phyloP scores from a whole-genome alignment of 2,113 vertebrate species.

The Atrichornis clamosus region DNA sequence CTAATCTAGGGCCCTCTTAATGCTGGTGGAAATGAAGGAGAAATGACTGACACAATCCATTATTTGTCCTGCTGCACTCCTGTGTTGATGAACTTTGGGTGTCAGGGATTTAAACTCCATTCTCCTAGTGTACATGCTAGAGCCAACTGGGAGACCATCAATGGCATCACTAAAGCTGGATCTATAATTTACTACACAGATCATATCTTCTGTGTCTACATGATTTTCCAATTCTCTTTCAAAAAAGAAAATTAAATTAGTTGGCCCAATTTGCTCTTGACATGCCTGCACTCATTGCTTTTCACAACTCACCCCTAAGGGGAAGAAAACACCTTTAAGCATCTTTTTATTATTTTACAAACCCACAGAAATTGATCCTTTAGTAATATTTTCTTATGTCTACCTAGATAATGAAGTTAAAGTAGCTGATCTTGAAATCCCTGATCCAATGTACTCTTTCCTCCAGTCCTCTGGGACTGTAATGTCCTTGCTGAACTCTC shows the following conservation, averaged over 20 bases:
- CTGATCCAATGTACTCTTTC: rapidly evolving
- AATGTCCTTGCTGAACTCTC: background rate
- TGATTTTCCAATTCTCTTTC: background rate
- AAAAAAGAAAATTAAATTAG: background rate
- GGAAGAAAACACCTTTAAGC: background rate
- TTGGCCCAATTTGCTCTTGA: background rate
- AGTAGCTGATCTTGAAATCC: background rate
- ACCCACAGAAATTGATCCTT: background rate
- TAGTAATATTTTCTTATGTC: background rate
- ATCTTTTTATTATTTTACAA: background rate
- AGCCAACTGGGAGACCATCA: background rate
- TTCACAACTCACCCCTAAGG: background rate
- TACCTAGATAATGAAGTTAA: background rate
- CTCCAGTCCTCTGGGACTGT: background rate
- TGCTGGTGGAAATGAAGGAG: background rate
- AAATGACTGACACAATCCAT: background rate
- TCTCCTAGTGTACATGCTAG: background rate
- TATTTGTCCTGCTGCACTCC: background rate
- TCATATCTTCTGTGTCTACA: background rate
- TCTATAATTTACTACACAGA: background rate
- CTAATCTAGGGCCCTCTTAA: background rate
- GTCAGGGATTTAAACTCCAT: background rate
- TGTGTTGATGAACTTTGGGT: background rate
- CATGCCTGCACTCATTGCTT: background rate
- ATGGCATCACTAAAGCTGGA: background rate